Percentiles rank a stretch among this genome's conserved stretches.
Conservation (phyloP, 2,113 vertebrate species). For the Lichenostomus cassidix region DNA sequence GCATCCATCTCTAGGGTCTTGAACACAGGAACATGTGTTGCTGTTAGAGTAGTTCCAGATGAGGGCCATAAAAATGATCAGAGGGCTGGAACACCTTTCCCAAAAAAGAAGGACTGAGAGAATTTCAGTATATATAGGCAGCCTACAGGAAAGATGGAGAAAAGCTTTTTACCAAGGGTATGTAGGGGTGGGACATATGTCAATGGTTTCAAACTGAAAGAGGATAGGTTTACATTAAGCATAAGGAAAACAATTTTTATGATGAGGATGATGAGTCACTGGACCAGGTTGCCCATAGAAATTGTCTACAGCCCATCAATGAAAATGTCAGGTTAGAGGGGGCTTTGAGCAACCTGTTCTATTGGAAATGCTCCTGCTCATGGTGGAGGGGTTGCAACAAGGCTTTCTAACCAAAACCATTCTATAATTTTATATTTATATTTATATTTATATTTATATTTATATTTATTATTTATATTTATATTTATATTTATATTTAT, state of each 20-base stretch:
- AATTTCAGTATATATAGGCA: background rate
- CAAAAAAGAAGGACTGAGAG: background rate
- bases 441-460: background rate
- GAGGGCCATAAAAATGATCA: background rate
- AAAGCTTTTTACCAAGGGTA: background rate
- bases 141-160: background rate
- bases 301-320: accelerated
- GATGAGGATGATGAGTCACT: background rate
- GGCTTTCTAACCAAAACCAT: background rate
- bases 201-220: background rate
- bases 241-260: background rate
- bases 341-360: background rate
- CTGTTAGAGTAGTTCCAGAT: background rate
- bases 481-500: background rate
- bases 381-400: accelerated
- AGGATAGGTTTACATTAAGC: background rate
- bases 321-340: background rate
- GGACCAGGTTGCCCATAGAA: background rate
- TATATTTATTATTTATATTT: background rate
- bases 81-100: background rate
- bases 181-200: background rate
- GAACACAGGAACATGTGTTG: accelerated
- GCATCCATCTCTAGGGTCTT: accelerated
- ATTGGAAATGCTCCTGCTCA: background rate
- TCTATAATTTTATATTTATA: background rate